Evolutionary conservation across 2,113 vertebrate genomes (phyloP), one percentile per base, ranked within the genome.

Genomic region (Dasyornis broadbenti): DNA sequence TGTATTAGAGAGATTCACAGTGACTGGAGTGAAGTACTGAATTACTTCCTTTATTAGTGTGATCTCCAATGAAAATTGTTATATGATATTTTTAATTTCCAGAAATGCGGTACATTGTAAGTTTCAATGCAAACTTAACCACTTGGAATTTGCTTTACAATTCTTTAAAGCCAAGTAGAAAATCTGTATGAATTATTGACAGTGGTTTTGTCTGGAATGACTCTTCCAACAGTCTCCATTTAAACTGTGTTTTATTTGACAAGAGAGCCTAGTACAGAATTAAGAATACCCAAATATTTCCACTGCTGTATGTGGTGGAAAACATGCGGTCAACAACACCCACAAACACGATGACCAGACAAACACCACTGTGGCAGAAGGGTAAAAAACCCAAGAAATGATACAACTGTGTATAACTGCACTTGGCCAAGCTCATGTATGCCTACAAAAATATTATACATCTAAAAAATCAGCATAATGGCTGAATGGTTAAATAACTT

Each of bases 31-130:
- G 33, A 66, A 24, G 69, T 31, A 70, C 71, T 86, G 73, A 91
- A 90, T 68, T 42, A 95, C 26, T 84, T 75, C 30, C 91, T 93
- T 90, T 93, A 72, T 92, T 82, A 85, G 60, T 5, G 22, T 75
- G 47, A 89, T 79, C 75, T 89, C 57, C 93, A 71, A 91, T 64
- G 56, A 91, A 84, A 96, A 86, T 71, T 24, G 88, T 52, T 69
- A 91, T 33, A 66, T 7, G 57, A 31, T 17, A 88, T 37, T 65
- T 88, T 86, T 72, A 65, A 71, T 89, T 92, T 80, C 70, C 82
- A 94, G 53, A 91, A 93, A 83, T 60, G 10, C 16, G 1, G 39
- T 52, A 87, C 7, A 78, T 50, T 86, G 18, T 47, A 94, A 83
- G 88, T 57, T 45, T 87, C 39, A 70, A 94, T 59, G 35, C 45